Evolutionary conservation across 2,113 vertebrate genomes (phyloP), one percentile per base, ranked within the genome.

Genomic region (Boulengeromyrus knoepffleri): DNA sequence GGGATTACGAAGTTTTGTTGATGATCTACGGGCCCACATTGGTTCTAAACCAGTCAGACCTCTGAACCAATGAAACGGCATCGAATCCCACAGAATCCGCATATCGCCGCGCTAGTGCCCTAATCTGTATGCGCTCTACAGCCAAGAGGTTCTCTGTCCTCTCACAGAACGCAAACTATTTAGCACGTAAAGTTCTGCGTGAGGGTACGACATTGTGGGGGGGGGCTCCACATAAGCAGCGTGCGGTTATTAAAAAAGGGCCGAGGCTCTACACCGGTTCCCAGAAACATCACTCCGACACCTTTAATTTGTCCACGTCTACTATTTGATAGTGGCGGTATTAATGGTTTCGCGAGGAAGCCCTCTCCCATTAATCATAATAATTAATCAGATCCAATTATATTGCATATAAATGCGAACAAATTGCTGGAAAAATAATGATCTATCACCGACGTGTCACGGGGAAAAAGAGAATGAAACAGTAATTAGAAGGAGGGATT

Each of bases 351-450:
- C 94, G 95, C 96, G 95, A 95, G 95, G 95, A 97, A 97, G 95
- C 96, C 95, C 95, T 96, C 96, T 96, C 96, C 96, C 98, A 99
- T 99, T 99, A 98, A 99, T 99, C 98, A 99, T 99, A 98, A 99
- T 99, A 99, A 99, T 99, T 99, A 98, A 99, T 99, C 97, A 98
- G 98, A 98, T 99, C 98, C 98, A 99, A 99, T 99, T 99, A 99
- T 99, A 98, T 97, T 96, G 97, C 97, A 98, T 98, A 97, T 98
- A 99, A 98, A 99, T 99, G 98, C 95, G 96, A 99, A 99, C 97
- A 99, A 99, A 99, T 99, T 98, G 97, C 97, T 96, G 96, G 96
- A 98, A 97, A 99, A 99, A 98, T 99, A 98, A 99, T 98, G 97
- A 99, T 99, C 97, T 98, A 99, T 99, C 98, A 98, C 97, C 96